Base-by-base conservation (phyloP, 2,888 invertebrate species). In the Pyrrhosoma nymphula region DNA sequence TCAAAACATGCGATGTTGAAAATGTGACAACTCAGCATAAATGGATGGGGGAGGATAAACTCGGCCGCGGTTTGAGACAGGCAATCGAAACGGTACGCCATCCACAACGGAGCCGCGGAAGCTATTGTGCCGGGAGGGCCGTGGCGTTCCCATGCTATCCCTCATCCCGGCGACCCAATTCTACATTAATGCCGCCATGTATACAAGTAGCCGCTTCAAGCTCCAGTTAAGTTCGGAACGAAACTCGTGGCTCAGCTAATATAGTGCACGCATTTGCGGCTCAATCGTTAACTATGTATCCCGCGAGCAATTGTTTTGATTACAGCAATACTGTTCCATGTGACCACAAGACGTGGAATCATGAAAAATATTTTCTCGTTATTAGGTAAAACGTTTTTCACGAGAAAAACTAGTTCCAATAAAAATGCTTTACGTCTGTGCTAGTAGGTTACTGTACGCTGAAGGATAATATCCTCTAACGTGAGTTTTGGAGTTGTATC, bases 171-270 rank as follows among this genome's bases (percentile, higher is more conserved):
- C 82, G 82, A 82, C 82, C 82, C 82, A 82, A 82, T 82, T 82
- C 82, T 35, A 35, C 82, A 82, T 82, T 82, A 82, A 82, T 35
- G 82, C 82, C 82, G 82, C 30, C n/a, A 82, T 82, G 35, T 82
- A 82, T 35, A 18, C 82, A 82, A 35, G 82, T 82, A 82, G 82
- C 82, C 82, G n/a, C 82, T 82, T 82, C 82, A 35, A 82, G 35
- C 82, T 4, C 35, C 35, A 12, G 14, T 23, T 82, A 16, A 35
- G 82, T 35, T 14, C 82, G 82, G 82, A 82, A 82, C 35, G 35
- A 30, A 35, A 6, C 82, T n/a, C 75, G 14, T 16, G 16, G 60
- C 16, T 60, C 30, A 8, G 12, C 69, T 69, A 30, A 3, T 26
- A 3, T 30, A n/a, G 82, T 35, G 3, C 30, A 14, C 35, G 82